Conservation (phyloP, 2,797 vertebrate species). For the Pitangus sulphuratus region DNA sequence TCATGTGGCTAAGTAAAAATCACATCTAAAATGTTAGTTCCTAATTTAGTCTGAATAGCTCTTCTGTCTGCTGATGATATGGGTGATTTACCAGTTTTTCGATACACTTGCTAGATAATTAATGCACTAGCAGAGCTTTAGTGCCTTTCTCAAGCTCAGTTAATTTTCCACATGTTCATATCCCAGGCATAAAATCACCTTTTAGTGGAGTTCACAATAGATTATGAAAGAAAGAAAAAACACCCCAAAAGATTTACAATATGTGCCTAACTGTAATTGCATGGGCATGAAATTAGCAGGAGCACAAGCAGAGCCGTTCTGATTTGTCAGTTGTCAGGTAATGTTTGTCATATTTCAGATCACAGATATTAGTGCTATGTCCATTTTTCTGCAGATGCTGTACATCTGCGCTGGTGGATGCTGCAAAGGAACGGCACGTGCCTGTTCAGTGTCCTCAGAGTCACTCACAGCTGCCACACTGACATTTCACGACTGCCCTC, state of each 20-base stretch:
- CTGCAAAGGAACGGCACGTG: not conserved
- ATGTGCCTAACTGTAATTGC: not conserved
- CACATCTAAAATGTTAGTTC: not conserved
- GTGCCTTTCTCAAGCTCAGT: slow-evolving; percentile 38
- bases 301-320: not conserved
- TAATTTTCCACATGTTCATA: slow-evolving; percentile 42
- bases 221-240: not conserved
- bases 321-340: not conserved
- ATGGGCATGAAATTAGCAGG: slow-evolving; percentile 9
- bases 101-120: slow-evolving; percentile 30
- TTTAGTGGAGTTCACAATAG: not conserved
- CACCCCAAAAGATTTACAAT: not conserved
- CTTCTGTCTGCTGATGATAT: not conserved
- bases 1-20: not conserved
- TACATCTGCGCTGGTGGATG: not conserved
- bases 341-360: not conserved
- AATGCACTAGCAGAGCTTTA: slow-evolving; percentile 16
- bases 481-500: not conserved
- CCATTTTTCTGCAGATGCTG: not conserved
- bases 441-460: not conserved
- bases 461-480: not conserved
- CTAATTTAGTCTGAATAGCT: not conserved
- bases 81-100: slow-evolving; percentile 27
- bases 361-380: not conserved
- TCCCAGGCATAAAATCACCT: slow-evolving; percentile 35